Base-by-base conservation (phyloP, 2,888 invertebrate species). In the Pantelozetes paolii region DNA sequence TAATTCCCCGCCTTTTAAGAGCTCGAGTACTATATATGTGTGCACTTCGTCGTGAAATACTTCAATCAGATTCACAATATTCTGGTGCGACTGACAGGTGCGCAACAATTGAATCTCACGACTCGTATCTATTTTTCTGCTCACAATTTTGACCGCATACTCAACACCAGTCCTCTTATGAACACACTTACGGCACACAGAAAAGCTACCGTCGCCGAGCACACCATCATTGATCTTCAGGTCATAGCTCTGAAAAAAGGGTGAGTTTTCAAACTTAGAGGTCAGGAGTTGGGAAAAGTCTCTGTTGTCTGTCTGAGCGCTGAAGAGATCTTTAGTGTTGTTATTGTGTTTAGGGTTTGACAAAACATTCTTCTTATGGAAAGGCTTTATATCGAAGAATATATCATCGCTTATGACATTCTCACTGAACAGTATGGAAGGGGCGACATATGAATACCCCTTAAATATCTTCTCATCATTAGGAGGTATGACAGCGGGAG, bases 391-490 rank as follows among this genome's bases (percentile, higher is more conserved):
- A 78, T 80, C 80, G 82, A 89, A 86, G 75, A 89, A 86, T 45
- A 69, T 69, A 79, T 90, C 89, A 75, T 89, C 88, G 26, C 89
- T 89, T 78, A 90, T 88, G 3, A 87, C 86, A 81, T 91, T 91
- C 81, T 82, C 83, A 74, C 82, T 82, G 84, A 93, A 92, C 77
- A 93, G 84, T 77, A 94, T 88, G 76, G 93, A 92, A 0, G 97
- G 97, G 0, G 96, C 92, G 73, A 97, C 91, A 83, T 93, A 98
- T 0, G 96, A 96, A 82, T 97, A 98, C 40, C 94, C 92, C 90
- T 92, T 88, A 84, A 96, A 96, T 77, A 94, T 86, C 81, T 90
- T 91, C 80, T 93, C 92, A 81, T 77, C 72, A 23, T 75, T 76
- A 13, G 59, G 77, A 64, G 73, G 13, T 94, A 94, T 75, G 23